A percentile compares a stretch with the other conserved stretches of the same genome.
These are phyloP conservation scores for Euwallacea fornicatus DNA, from an alignment of 1,140 invertebrate genomes.

Conservation along the genomic window DNA sequence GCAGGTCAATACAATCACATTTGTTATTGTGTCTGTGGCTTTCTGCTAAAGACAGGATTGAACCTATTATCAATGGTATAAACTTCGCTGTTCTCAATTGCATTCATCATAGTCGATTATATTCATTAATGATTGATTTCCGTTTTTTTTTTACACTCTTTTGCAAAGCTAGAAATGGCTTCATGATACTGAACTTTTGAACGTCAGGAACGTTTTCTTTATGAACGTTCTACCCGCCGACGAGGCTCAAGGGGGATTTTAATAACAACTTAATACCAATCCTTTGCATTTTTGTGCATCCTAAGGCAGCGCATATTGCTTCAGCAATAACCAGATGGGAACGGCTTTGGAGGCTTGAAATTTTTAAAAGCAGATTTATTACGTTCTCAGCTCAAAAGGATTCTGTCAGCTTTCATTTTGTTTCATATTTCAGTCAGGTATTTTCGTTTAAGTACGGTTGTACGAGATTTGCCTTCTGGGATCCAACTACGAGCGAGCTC, in stretches of 20 bases:
- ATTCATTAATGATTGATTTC: no score
- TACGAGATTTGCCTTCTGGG: not conserved
- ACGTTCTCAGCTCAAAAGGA: constrained; percentile 11
- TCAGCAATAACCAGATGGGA: constrained; percentile 17
- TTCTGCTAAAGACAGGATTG: no score
- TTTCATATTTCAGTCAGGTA: constrained; percentile 7
- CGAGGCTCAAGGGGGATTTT: constrained; percentile 11
- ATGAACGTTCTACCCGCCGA: not conserved
- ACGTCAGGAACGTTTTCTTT: not conserved
- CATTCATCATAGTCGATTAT: no score
- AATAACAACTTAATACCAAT: constrained; percentile 21
- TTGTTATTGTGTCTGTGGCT: no score
- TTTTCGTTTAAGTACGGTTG: constrained; percentile 1
- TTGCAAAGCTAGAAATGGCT: no score
- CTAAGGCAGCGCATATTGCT: constrained; percentile 15
- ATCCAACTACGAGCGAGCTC: no score
- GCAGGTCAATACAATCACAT: no score
- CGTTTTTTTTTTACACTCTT: no score
- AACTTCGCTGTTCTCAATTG: no score
- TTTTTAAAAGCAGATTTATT: constrained; percentile 26
- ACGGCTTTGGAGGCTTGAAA: constrained; percentile 15
- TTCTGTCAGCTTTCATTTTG: constrained; percentile 16
- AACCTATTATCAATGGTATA: no score
- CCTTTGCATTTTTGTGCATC: constrained; percentile 25
- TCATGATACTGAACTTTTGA: no score